phyloP scores from a whole-genome alignment of 1,140 invertebrate genomes.

The Cotesia glomerata region DNA sequence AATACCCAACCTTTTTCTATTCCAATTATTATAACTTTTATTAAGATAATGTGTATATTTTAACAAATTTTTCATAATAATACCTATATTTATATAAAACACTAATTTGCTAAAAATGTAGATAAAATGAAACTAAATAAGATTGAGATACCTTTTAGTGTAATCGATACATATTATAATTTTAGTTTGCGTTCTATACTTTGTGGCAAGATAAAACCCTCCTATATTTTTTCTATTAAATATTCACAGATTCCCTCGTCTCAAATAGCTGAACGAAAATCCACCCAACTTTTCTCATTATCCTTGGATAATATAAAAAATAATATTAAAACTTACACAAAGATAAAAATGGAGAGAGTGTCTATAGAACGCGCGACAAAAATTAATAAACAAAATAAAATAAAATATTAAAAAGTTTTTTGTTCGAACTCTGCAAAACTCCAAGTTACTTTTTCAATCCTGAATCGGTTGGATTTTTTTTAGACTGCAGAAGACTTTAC shows the following conservation, averaged over 20 bases:
- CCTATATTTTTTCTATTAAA: constrained; percentile 20
- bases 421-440: neutral
- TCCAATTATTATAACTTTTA: neutral
- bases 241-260: constrained; percentile 24
- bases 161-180: constrained; percentile 23
- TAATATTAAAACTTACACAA: neutral
- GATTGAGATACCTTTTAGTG: neutral
- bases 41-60: neutral
- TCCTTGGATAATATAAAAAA: constrained; percentile 13
- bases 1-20: neutral
- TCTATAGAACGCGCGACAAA: neutral
- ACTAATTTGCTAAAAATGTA: neutral
- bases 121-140: neutral
- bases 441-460: neutral
- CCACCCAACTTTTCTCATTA: constrained; percentile 30
- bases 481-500: neutral
- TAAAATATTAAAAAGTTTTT: neutral
- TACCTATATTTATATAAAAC: too few relatives aligned
- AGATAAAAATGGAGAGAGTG: neutral
- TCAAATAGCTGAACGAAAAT: constrained; percentile 24
- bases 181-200: neutral
- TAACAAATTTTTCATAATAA: too few relatives aligned
- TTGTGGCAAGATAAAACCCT: neutral
- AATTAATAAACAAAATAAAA: constrained; percentile 13
- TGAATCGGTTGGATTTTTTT: neutral